Base-by-base conservation (phyloP, 1,140 invertebrate genomes). In the Drosophila busckii region DNA sequence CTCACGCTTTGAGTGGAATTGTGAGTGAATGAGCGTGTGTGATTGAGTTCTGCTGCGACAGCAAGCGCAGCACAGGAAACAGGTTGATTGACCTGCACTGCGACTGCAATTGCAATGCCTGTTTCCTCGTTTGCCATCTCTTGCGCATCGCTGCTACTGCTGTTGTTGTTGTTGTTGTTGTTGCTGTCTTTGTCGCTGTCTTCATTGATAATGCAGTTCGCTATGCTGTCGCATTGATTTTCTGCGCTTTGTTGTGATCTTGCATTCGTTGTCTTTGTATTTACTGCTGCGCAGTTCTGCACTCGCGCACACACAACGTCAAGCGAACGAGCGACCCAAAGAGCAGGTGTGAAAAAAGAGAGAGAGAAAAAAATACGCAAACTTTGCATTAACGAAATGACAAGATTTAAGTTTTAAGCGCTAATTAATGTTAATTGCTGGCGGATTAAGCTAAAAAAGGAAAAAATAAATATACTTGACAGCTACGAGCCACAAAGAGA, bases 51-150 rank as follows among this genome's bases (percentile, higher is more conserved):
- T 34, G 48, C 38, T 53, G 20, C 12, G 26, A 23, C 10, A 13
- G 25, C 16, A 3, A 38, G 23, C 28, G 49, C 31, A 23, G 54
- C 58, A 64, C 68, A 78, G 80, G 69, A 82, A 84, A 84, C 80
- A 84, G 80, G 80, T 84, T 84, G 71, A 84, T 61, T 84, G 80
- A 84, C 80, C 80, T 80, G 82, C 58, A 55, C 69, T 66, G 46
- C 61, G 37, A 48, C 71, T 42, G 55, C 59, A 6, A 40, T 26
- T 23, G 41, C 40, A 8, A 44, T 49, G 64, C 46, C 32, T 46
- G 65, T 69, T 80, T 75, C 55, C 60, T 67, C 71, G 32, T 22
- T 26, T 16, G 42, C 54, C 13, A 70, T 69, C 65, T 60, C 61
- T 45, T 40, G 56, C 60, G 38, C 66, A 76, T 71, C 75, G 68